phyloP scores from a whole-genome alignment of 2,113 vertebrate genomes.

The Otis tarda region DNA sequence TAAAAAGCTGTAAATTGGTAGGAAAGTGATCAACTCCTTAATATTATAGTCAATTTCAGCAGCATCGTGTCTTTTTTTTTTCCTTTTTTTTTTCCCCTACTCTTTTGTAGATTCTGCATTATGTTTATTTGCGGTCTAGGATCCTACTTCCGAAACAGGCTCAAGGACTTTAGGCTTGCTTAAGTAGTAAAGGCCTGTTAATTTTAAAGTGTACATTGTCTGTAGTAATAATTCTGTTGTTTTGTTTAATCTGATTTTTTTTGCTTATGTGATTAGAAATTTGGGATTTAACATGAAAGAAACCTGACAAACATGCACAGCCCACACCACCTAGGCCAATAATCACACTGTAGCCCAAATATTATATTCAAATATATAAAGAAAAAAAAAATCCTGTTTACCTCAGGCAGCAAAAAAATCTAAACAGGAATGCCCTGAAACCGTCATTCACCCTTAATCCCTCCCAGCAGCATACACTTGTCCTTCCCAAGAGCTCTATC shows the following conservation, averaged over 20 bases:
- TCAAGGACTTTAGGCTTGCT: not conserved
- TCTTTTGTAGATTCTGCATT: not conserved
- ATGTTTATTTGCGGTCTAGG: not conserved
- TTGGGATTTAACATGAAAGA: not conserved
- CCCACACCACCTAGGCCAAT: not conserved
- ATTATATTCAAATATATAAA: not conserved
- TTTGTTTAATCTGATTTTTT: not conserved
- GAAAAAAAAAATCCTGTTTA: not conserved
- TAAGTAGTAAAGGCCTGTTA: not conserved
- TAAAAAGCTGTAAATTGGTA: not conserved
- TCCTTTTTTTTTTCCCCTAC: not conserved
- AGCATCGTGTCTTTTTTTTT: accelerated
- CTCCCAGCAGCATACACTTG: not conserved
- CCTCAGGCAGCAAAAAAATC: not conserved
- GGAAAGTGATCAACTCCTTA: not conserved
- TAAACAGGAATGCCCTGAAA: not conserved
- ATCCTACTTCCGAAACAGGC: not conserved
- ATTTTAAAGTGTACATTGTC: not conserved
- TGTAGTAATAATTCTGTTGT: not conserved
- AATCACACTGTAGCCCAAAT: not conserved
- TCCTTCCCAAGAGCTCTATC: not conserved
- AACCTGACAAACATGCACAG: not conserved
- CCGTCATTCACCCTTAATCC: not conserved
- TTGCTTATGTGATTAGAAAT: not conserved
- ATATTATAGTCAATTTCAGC: not conserved